Percentiles rank a stretch among this genome's conserved stretches.
These are phyloP conservation scores for Leptopilina myrica DNA, from an alignment of 2,888 invertebrate species.

Conservation along the genomic window DNA sequence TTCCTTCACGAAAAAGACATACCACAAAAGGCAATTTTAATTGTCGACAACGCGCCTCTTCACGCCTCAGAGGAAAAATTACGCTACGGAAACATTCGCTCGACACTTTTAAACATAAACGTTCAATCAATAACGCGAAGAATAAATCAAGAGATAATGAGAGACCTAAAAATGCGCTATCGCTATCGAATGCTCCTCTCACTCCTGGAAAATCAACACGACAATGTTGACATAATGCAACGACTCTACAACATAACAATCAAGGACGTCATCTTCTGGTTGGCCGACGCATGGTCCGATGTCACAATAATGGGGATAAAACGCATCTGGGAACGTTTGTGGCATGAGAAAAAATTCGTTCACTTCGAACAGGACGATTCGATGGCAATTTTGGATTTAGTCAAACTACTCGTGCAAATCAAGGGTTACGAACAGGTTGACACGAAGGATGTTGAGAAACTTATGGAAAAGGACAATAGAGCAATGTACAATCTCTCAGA, in stretches of 20 bases:
- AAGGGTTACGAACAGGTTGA: not conserved
- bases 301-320: not conserved
- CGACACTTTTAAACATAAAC: not conserved
- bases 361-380: not conserved
- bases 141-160: conserved; percentile 21
- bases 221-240: not conserved
- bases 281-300: not conserved
- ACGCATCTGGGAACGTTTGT: not conserved
- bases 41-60: conserved; percentile 42
- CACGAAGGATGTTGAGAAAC: not conserved
- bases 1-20: conserved; percentile 39
- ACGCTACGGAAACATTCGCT: conserved; percentile 10
- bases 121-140: conserved; percentile 5
- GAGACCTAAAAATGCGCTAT: not conserved
- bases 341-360: not conserved
- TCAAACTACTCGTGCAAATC: not conserved
- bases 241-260: not conserved
- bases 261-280: conserved; percentile 13
- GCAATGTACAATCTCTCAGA: conserved; percentile 12
- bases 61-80: conserved; percentile 34
- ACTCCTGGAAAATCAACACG: not conserved
- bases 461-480: not conserved
- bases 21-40: conserved; percentile 39
- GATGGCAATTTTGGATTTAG: not conserved
- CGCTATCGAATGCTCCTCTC: not conserved